Evolutionary conservation across 37 sponge, comb jelly and placozoan species (phyloP).

Genomic region (Lycopodina hypogea): DNA sequence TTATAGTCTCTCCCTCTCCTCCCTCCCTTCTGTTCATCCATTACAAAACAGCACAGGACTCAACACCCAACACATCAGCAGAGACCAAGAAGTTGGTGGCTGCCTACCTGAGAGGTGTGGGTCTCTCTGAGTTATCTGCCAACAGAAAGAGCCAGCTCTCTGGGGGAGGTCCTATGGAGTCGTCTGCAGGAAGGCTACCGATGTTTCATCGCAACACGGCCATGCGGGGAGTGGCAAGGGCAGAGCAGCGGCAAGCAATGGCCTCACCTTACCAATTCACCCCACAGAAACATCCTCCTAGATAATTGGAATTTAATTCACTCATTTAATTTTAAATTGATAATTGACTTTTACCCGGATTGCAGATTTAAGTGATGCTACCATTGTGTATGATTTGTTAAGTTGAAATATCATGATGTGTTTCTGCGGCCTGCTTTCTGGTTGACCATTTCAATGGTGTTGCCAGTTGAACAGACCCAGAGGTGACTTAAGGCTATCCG

Average conservation of each 20-base stretch:
- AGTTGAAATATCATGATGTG: no score
- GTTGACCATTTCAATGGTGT: no score
- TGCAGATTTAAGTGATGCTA: no score
- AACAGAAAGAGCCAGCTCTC: constrained; percentile 1
- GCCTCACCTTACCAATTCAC: constrained; percentile 25
- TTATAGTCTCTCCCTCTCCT: neutral
- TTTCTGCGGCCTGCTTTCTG: no score
- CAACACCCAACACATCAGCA: constrained; percentile 12
- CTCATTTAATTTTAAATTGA: no score
- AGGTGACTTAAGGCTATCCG: no score
- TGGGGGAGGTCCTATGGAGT: neutral
- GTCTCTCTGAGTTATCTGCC: constrained; percentile 6
- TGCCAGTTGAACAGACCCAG: no score
- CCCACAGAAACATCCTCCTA: constrained; percentile 1
- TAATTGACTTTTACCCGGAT: no score
- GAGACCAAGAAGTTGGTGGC: constrained; percentile 62
- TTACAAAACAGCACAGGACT: neutral
- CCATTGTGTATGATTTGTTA: no score
- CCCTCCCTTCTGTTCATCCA: neutral
- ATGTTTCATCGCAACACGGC: neutral
- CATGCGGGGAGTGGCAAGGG: constrained; percentile 4
- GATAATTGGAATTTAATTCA: constrained; percentile 2
- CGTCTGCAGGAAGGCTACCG: neutral
- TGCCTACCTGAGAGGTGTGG: constrained; percentile 56
- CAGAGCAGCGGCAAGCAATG: constrained; percentile 14